Evolutionary conservation across 2,888 invertebrate species (phyloP).

Genomic region (Holacanthella duospinosa): DNA sequence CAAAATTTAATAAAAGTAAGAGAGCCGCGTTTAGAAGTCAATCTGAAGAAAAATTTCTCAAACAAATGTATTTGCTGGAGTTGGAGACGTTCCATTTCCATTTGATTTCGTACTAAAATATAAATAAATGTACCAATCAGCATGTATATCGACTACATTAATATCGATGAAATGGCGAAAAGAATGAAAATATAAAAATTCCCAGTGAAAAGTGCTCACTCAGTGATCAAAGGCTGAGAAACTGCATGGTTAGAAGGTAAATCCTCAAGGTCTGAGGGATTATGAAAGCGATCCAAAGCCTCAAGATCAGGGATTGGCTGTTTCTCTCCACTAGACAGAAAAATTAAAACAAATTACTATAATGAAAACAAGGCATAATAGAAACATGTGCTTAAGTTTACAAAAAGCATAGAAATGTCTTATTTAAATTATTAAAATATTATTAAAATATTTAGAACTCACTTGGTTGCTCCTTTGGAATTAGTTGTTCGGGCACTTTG

Average conservation of each 20-base stretch:
- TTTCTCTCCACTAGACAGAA: background rate
- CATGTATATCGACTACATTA: no score
- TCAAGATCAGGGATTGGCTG: background rate
- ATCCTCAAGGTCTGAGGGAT: background rate
- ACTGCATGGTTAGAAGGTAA: background rate
- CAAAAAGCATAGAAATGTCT: no score
- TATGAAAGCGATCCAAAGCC: constrained; percentile 3
- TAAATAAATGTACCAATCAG: background rate
- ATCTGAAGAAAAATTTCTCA: no score
- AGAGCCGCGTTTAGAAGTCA: no score
- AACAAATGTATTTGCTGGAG: background rate
- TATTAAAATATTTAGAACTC: background rate
- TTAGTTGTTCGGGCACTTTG: constrained; percentile 8
- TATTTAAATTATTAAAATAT: no score
- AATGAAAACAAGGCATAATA: no score
- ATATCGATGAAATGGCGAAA: no score
- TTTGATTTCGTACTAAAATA: background rate
- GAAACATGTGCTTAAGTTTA: no score
- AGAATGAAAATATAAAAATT: background rate
- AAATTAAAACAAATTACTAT: background rate
- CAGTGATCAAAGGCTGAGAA: constrained; percentile 6
- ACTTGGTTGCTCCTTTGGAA: background rate
- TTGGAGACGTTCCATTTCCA: background rate
- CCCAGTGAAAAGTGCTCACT: background rate
- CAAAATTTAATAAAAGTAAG: no score